Evolutionary conservation across 2,888 invertebrate species (phyloP).

Genomic region (Eledone cirrhosa): DNA sequence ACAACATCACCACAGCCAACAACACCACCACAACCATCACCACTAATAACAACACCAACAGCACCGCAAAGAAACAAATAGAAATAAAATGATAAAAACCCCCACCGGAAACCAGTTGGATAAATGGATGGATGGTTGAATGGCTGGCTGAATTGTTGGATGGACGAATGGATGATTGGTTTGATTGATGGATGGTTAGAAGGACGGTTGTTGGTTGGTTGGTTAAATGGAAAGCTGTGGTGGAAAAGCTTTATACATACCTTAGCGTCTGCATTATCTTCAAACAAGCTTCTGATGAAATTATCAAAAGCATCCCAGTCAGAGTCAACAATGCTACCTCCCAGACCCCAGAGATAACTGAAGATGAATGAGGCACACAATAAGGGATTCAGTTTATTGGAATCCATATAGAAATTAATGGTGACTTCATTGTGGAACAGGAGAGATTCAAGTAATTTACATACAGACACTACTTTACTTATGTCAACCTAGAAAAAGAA

Average conservation of each 20-base stretch:
- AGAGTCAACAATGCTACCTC: constrained; percentile 81
- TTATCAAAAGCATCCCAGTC: constrained; percentile 78
- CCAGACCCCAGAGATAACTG: constrained; percentile 84
- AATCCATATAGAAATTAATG: constrained; percentile 73
- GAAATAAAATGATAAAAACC: no score
- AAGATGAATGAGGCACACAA: constrained; percentile 83
- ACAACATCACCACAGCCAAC: no score
- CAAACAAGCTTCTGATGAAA: constrained; percentile 76
- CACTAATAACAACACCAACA: no score
- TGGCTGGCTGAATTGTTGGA: no score
- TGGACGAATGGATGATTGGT: no score
- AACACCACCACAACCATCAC: no score
- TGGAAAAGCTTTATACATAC: constrained; percentile 40
- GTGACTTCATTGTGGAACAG: constrained; percentile 73
- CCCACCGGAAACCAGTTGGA: no score
- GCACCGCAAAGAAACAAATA: no score
- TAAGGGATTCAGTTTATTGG: constrained; percentile 72
- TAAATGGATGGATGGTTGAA: no score
- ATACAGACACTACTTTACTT: constrained; percentile 81
- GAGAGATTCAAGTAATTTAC: constrained; percentile 78
- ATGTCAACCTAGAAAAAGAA: constrained; percentile 76
- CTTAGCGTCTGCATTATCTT: constrained; percentile 77
- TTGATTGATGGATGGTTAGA: no score
- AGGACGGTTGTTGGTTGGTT: no score
- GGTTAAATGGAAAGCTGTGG: no score